Conservation (phyloP, 2,888 invertebrate genomes). For the Chalcosyrphus nemorum region DNA sequence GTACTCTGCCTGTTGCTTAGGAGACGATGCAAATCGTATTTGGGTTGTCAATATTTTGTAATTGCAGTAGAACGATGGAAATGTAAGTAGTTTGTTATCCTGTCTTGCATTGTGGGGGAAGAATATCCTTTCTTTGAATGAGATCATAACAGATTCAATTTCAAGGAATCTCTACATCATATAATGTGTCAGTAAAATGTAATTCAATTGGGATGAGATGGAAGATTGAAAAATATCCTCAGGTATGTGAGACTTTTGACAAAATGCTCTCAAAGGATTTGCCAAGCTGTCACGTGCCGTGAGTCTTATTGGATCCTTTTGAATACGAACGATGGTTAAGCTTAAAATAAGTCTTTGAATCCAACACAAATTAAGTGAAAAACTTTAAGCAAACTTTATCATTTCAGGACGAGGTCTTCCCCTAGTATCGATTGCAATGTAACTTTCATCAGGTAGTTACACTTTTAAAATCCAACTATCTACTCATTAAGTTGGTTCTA, state of each 20-base stretch:
- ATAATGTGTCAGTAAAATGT: not conserved
- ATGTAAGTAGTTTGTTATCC: not conserved
- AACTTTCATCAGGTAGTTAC: no score
- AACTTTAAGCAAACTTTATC: not conserved
- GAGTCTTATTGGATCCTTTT: no score
- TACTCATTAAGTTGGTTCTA: conserved; percentile 31
- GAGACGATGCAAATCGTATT: conserved; percentile 2
- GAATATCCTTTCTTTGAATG: not conserved
- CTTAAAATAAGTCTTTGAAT: not conserved
- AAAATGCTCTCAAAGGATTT: no score
- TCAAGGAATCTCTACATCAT: not conserved
- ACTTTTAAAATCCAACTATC: not conserved
- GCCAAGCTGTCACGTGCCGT: no score
- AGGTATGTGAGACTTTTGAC: no score
- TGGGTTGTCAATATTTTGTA: not conserved
- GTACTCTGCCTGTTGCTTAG: not conserved
- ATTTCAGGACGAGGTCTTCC: no score
- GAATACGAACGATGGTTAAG: not conserved
- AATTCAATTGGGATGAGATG: not conserved
- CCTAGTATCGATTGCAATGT: not conserved
- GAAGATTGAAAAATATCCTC: not conserved
- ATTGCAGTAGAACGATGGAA: not conserved
- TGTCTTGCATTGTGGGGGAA: not conserved
- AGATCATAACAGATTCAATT: not conserved
- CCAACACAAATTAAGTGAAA: not conserved